Evolutionary conservation across 2,888 invertebrate genomes (phyloP), one percentile per base, ranked within the genome.

Genomic region (Rhamnusium bicolor): DNA sequence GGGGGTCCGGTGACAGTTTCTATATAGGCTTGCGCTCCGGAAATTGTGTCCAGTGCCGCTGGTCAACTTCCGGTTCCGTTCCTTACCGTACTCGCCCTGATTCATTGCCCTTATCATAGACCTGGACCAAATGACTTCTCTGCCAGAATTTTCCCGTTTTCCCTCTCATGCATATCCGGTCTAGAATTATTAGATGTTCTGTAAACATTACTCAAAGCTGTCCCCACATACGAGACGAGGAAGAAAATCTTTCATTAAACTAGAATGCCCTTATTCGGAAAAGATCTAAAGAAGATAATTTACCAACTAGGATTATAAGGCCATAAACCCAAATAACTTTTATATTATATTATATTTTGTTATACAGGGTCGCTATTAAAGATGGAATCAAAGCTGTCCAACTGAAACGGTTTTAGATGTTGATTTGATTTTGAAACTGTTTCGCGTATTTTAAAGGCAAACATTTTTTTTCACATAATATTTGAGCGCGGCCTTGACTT

Each of bases 11-110:
- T 84, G 86, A 86, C 86, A 85, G 85, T 81, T 85, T 81, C 83
- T 85, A 85, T 84, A 85, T 84, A 86, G 85, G 84, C 84, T 80
- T 81, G 83, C 82, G 83, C 81, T 79, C 86, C 86, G 88, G 88
- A 88, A 88, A 88, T 88, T 88, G 87, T 88, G 87, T 87, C 87
- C 87, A 86, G 85, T 85, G 85, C 84, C 74, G 74, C 85, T 83
- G 86, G 84, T 85, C 83, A 82, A 80, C 85, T 87, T 87, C 87
- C 87, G 85, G 84, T 85, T 86, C 87, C 86, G 86, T 84, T 86
- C 85, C 86, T 86, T 86, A 83, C 66, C 71, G 73, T 69, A 54
- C 69, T 60, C 72, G 76, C 68, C 75, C 81, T 83, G 82, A 84
- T 84, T 84, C 84, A 84, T 84, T 83, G 80, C 81, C 78, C 83